phyloP scores from a whole-genome alignment of 2,113 vertebrate genomes.

The Aldabrachelys gigantea region DNA sequence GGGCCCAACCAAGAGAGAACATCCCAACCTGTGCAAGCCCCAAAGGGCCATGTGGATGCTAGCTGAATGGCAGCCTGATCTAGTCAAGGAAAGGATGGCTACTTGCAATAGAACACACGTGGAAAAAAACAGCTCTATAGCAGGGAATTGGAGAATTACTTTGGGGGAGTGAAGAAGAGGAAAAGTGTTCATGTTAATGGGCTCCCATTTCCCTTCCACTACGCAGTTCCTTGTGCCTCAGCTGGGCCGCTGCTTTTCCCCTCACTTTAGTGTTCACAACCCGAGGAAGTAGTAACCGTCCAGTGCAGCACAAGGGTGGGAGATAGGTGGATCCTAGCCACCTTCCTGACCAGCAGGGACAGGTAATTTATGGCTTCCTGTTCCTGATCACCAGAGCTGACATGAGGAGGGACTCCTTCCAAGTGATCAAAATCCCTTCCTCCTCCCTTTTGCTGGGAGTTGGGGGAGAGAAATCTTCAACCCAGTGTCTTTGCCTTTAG shows the following conservation, averaged over 20 bases:
- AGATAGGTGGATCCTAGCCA: neutral
- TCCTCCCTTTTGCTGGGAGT: neutral
- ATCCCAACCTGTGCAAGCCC: neutral
- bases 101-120: neutral
- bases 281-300: neutral
- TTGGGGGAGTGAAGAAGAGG: neutral
- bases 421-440: neutral
- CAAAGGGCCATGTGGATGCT: neutral
- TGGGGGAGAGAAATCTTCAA: neutral
- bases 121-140: neutral
- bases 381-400: neutral
- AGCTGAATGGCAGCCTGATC: neutral
- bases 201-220: neutral
- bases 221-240: neutral
- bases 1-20: neutral
- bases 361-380: neutral
- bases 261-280: neutral
- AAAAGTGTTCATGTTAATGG: neutral
- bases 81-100: neutral
- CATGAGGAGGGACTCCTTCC: neutral
- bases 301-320: neutral
- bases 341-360: neutral
- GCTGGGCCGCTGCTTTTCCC: neutral
- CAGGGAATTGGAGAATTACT: neutral
- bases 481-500: neutral